Evolutionary conservation across 1,140 invertebrate species (phyloP).

Genomic region (Bathynomus jamesi): DNA sequence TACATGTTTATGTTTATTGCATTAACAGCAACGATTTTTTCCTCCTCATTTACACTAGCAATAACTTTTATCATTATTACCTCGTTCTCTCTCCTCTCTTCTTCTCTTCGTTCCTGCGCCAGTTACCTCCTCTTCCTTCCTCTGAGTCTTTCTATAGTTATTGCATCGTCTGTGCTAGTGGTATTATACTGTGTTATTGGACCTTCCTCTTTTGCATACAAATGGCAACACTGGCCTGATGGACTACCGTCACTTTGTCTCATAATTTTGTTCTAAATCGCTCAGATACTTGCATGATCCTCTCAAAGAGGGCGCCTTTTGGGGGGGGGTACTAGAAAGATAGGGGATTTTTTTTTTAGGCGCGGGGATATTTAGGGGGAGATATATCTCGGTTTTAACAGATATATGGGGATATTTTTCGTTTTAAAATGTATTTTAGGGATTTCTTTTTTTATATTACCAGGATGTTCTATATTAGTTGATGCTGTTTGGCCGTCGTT

Average conservation of each 20-base stretch:
- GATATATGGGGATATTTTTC: slow-evolving; percentile 2
- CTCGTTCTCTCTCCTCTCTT: neutral
- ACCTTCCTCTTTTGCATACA: neutral
- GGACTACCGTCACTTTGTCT: neutral
- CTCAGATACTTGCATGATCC: slow-evolving; percentile 1
- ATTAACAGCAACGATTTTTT: neutral
- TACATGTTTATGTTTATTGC: slow-evolving; percentile 1
- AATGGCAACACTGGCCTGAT: neutral
- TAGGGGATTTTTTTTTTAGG: too few relatives aligned
- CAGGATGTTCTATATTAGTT: neutral
- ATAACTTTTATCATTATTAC: slow-evolving; percentile 2
- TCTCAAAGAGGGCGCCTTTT: neutral
- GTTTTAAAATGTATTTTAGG: neutral
- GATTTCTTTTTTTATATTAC: neutral
- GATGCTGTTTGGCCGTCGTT: neutral
- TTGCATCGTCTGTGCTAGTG: neutral
- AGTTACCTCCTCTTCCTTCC: neutral
- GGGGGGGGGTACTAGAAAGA: neutral
- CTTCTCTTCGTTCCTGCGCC: neutral
- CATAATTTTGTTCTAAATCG: neutral
- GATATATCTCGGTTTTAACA: slow-evolving; percentile 3
- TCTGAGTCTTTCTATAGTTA: neutral
- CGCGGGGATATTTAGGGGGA: neutral
- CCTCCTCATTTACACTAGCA: neutral
- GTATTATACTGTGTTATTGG: neutral